These are phyloP conservation scores for Thelaira solivaga DNA, from an alignment of 2,888 invertebrate genomes.

Conservation along the genomic window DNA sequence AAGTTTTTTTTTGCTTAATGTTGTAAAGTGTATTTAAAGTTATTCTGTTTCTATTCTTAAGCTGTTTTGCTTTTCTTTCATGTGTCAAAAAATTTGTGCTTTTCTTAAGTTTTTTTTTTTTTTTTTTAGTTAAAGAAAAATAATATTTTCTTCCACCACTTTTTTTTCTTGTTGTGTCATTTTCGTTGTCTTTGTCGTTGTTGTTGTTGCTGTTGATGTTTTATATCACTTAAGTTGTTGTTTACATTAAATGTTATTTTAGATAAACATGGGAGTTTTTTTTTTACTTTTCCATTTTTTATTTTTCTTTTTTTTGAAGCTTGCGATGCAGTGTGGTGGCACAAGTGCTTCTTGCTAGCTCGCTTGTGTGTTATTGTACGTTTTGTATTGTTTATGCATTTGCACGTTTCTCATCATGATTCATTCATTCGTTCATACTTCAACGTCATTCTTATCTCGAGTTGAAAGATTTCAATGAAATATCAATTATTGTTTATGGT, in stretches of 20 bases:
- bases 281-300: not conserved
- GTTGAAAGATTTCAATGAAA: conserved; percentile 54
- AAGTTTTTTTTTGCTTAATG: conserved; percentile 34
- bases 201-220: conserved; percentile 20
- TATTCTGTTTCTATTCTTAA: conserved; percentile 38
- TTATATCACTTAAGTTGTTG: conserved; percentile 51
- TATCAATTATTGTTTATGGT: conserved; percentile 41
- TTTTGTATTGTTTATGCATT: conserved; percentile 58
- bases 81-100: conserved; percentile 49
- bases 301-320: no score
- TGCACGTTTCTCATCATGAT: conserved; percentile 61
- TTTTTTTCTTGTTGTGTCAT: not conserved
- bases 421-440: conserved; percentile 16
- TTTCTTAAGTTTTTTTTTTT: conserved; percentile 37
- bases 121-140: no score
- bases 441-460: conserved; percentile 40
- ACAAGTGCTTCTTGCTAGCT: conserved; percentile 41
- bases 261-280: conserved; percentile 46
- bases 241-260: conserved; percentile 59
- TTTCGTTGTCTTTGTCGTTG: not conserved
- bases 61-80: conserved; percentile 49
- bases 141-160: not conserved
- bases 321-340: no score
- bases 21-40: conserved; percentile 55
- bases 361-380: not conserved